Conservation (phyloP, 2,797 vertebrate species). For the Hippopotamyrus pictus region DNA sequence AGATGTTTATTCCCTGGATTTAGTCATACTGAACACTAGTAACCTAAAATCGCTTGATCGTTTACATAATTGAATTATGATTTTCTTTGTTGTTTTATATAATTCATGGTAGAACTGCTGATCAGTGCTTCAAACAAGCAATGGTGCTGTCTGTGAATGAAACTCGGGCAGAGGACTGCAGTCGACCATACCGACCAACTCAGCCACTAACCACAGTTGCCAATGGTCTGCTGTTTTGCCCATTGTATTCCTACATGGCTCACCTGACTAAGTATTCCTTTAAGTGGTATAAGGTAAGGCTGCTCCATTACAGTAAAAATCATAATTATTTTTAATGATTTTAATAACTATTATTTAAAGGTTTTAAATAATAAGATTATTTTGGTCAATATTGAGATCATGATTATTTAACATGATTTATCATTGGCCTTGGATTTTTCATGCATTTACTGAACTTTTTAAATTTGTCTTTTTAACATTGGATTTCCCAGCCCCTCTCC, state of each 20-base stretch:
- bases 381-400: not conserved
- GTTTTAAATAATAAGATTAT: not conserved
- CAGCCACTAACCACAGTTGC: slow-evolving; percentile 45
- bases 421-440: not conserved
- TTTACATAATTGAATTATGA: not conserved
- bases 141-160: slow-evolving; percentile 55
- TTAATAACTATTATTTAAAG: not conserved
- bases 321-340: not conserved
- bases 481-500: no score
- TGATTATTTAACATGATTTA: not conserved
- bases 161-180: slow-evolving; percentile 51
- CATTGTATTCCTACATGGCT: slow-evolving; percentile 52
- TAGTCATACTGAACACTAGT: not conserved
- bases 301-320: not conserved
- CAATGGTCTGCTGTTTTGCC: slow-evolving; percentile 62
- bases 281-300: slow-evolving; percentile 75
- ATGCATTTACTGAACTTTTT: not conserved
- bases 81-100: not conserved
- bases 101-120: slow-evolving; percentile 57
- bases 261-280: slow-evolving; percentile 51
- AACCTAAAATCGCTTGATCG: no score
- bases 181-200: slow-evolving; percentile 29
- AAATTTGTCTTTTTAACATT: not conserved
- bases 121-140: slow-evolving; percentile 51
- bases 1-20: not conserved